These are phyloP conservation scores for Nomia melanderi DNA, from an alignment of 1,140 invertebrate genomes.

Conservation along the genomic window DNA sequence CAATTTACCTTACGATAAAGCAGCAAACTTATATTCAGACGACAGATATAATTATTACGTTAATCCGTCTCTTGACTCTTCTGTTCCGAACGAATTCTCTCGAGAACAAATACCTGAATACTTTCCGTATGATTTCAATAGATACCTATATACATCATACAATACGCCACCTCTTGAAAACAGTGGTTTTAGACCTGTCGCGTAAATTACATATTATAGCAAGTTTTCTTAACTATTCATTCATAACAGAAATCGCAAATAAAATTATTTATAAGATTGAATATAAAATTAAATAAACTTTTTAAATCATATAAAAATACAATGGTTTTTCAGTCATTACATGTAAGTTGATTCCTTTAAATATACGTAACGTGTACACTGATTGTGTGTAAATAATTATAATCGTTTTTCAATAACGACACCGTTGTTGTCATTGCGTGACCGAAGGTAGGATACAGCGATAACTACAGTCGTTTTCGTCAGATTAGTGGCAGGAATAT, in stretches of 20 bases:
- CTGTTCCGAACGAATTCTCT: constrained; percentile 10
- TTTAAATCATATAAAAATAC: neutral
- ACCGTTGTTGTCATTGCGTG: neutral
- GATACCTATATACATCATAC: constrained; percentile 15
- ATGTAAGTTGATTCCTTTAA: neutral
- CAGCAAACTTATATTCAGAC: constrained; percentile 46
- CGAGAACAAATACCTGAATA: constrained; percentile 36
- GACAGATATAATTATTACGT: constrained; percentile 38
- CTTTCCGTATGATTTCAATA: constrained; percentile 14
- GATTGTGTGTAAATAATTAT: constrained; percentile 7
- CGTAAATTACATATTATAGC: neutral
- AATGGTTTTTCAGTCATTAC: neutral
- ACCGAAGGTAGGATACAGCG: neutral
- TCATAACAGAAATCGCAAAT: neutral
- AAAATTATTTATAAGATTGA: constrained; percentile 2
- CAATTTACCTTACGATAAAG: constrained; percentile 40
- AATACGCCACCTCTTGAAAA: constrained; percentile 19
- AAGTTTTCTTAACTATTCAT: neutral
- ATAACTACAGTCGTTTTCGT: neutral
- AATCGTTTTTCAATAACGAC: neutral
- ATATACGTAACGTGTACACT: neutral
- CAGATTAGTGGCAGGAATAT: neutral
- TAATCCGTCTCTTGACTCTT: neutral
- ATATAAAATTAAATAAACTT: neutral
- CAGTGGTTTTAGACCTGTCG: constrained; percentile 38